phyloP scores from a whole-genome alignment of 2,888 invertebrate species.

The Brassicogethes aeneus region DNA sequence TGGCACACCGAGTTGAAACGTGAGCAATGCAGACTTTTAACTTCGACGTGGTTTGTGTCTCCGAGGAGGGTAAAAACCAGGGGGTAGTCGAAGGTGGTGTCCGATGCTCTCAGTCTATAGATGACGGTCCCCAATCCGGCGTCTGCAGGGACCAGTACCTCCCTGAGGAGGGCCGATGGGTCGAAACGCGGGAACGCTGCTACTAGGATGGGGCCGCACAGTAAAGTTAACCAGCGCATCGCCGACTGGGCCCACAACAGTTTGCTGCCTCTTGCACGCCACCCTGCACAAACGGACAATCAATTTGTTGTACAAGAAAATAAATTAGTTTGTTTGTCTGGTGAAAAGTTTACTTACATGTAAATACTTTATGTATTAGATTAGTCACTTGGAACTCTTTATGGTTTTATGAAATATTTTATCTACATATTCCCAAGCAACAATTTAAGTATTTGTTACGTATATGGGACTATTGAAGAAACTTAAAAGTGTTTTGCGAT shows the following conservation, averaged over 20 bases:
- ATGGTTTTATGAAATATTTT: no score
- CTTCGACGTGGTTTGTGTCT: constrained; percentile 49
- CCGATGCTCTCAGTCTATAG: constrained; percentile 73
- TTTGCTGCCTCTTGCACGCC: constrained; percentile 17
- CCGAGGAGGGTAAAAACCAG: constrained; percentile 56
- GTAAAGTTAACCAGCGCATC: constrained; percentile 28
- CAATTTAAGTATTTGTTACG: no score
- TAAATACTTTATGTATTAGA: no score
- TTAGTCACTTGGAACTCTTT: no score
- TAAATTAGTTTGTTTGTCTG: constrained; percentile 14
- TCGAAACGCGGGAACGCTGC: constrained; percentile 73
- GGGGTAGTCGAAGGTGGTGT: constrained; percentile 82
- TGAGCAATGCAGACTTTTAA: constrained; percentile 76
- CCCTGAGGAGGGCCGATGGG: constrained; percentile 71
- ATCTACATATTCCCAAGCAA: no score
- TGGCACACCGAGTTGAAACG: constrained; percentile 83
- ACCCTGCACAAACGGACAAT: constrained; percentile 15
- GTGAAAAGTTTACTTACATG: not conserved
- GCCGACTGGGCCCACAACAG: constrained; percentile 14
- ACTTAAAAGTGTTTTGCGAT: no score
- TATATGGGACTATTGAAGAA: no score
- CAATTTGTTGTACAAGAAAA: constrained; percentile 18
- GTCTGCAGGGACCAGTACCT: constrained; percentile 75
- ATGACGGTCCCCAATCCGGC: constrained; percentile 76
- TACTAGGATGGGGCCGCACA: constrained; percentile 23